Percentiles rank a stretch among this genome's conserved stretches.
phyloP scores from a whole-genome alignment of 2,113 vertebrate genomes.

The Nycticryphes semicollaris region DNA sequence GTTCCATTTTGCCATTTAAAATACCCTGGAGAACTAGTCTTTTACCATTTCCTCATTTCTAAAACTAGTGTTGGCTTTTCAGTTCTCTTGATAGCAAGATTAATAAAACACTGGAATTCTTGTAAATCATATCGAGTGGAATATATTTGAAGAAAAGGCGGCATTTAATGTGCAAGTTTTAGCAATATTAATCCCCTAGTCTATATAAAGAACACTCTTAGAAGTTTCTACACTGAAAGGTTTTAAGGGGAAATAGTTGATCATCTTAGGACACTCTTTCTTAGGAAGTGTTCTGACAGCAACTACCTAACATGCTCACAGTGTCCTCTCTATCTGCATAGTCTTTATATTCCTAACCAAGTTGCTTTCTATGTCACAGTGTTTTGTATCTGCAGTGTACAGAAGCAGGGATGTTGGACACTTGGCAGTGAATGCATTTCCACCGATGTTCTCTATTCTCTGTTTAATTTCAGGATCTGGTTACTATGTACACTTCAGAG shows the following conservation, averaged over 20 bases:
- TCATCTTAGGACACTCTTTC: neutral
- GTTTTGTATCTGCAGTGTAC: neutral
- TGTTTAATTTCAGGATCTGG: conserved; percentile 61
- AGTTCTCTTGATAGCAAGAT: conserved; percentile 59
- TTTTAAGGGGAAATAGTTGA: neutral
- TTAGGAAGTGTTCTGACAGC: neutral
- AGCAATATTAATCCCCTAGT: neutral
- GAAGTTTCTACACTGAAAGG: neutral
- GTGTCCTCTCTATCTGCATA: neutral
- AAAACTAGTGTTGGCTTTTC: conserved; percentile 59
- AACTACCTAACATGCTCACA: neutral
- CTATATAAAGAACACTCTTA: neutral
- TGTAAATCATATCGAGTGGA: conserved; percentile 51
- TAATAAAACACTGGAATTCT: conserved; percentile 66
- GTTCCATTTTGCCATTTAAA: conserved; percentile 59
- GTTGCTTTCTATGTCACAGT: neutral
- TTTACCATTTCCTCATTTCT: conserved; percentile 64
- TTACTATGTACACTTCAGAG: conserved; percentile 11
- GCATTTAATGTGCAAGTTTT: conserved; percentile 48
- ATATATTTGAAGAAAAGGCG: conserved; percentile 33
- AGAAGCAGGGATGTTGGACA: neutral
- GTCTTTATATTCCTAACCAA: neutral
- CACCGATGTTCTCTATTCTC: neutral
- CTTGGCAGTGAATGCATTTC: neutral
- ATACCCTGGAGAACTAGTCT: conserved; percentile 33